Evolutionary conservation across 2,888 invertebrate genomes (phyloP), one percentile per base, ranked within the genome.

Genomic region (Dryococelus australis): DNA sequence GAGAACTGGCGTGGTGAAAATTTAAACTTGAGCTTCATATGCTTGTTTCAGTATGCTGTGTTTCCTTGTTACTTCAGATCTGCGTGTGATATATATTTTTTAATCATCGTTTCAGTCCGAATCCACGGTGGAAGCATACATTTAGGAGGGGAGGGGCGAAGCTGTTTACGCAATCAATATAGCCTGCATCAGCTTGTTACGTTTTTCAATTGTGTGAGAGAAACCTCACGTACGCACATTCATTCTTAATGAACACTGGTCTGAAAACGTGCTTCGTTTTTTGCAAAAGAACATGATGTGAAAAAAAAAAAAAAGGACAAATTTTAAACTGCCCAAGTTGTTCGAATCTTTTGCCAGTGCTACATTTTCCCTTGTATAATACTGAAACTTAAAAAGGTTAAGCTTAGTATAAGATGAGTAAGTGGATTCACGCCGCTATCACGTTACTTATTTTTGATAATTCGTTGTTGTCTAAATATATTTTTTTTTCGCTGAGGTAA

Each of bases 371-470:
- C 88, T 89, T 83, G 83, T 83, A 83, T 83, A 27, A 83, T 43
- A 83, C n/a, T 83, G 83, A 83, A 35, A 83, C 35, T 86, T 89
- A 87, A 88, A 88, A 87, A 87, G 87, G 88, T 87, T 87, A 87
- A 88, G 88, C 87, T 88, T 88, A 85, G 84, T 88, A 87, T 87
- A 83, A 83, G 43, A 43, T 79, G 88, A 85, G 85, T 88, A 88
- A 87, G 88, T 87, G 89, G 87, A 89, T 86, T 89, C 43, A 83
- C 88, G 88, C 89, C 87, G 86, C 88, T 87, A 87, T 86, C 89
- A 89, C 88, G 88, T 89, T 89, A 87, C 88, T 89, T 89, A 89
- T 89, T 89, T 89, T 89, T 89, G 89, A n/a, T 89, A 89, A 87
- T 87, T 65, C 28, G 83, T 83, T 83, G 83, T 83, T 83, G 83